Percentiles rank a stretch among this genome's conserved stretches.
Conservation (phyloP, 1,140 invertebrate genomes). For the Drosophila teissieri region DNA sequence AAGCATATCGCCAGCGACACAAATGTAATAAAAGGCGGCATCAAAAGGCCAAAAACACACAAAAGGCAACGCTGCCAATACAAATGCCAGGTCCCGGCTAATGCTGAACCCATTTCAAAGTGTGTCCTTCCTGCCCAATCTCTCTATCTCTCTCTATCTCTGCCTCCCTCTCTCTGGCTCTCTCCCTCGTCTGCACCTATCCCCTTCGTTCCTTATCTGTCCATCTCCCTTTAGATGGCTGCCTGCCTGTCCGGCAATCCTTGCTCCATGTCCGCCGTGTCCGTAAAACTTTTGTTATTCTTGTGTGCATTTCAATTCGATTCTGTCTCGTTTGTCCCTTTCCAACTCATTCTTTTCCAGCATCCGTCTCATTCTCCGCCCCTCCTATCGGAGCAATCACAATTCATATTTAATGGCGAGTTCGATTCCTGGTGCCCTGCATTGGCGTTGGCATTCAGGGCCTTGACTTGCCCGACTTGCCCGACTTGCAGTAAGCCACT, state of each 20-base stretch:
- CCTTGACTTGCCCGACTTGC: slow-evolving; percentile 40
- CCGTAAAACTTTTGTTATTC: slow-evolving; percentile 51
- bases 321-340: slow-evolving; percentile 17
- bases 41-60: slow-evolving; percentile 62
- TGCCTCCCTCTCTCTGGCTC: not conserved
- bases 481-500: slow-evolving; percentile 27
- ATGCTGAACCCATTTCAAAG: slow-evolving; percentile 68
- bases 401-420: slow-evolving; percentile 54
- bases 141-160: not conserved
- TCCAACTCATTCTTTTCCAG: not conserved
- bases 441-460: slow-evolving; percentile 45
- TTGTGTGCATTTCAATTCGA: slow-evolving; percentile 54
- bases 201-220: not conserved
- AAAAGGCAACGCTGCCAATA: slow-evolving; percentile 49
- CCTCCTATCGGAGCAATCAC: slow-evolving; percentile 37
- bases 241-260: slow-evolving; percentile 13
- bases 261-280: slow-evolving; percentile 31
- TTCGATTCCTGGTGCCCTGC: slow-evolving; percentile 42
- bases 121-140: slow-evolving; percentile 49
- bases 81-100: slow-evolving; percentile 49
- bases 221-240: slow-evolving; percentile 12
- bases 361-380: not conserved
- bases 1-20: slow-evolving; percentile 27
- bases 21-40: slow-evolving; percentile 66
- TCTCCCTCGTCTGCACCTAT: not conserved